Percentiles rank a stretch among this genome's conserved stretches.
Evolutionary conservation across 1,140 invertebrate species (phyloP).

Genomic region (Oryzaephilus surinamensis): DNA sequence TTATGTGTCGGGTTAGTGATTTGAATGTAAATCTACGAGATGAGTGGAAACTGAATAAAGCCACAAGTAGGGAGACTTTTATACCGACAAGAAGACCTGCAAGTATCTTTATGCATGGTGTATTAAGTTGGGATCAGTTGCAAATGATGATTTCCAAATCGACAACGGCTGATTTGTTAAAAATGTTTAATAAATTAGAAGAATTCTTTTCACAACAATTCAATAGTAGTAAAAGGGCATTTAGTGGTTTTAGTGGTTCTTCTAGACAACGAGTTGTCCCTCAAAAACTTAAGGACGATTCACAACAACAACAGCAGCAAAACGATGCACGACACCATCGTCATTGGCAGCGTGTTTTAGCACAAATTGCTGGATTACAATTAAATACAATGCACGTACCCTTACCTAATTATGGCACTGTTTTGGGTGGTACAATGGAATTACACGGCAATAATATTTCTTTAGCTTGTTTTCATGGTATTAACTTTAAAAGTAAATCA

Average conservation of each 20-base stretch:
- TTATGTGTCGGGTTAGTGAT: constrained; percentile 80
- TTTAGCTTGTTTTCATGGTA: constrained; percentile 93
- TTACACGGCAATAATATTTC: constrained; percentile 85
- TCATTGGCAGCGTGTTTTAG: constrained; percentile 80
- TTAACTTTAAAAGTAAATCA: constrained; percentile 93
- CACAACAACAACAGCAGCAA: constrained; percentile 1
- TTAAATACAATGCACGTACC: constrained; percentile 59
- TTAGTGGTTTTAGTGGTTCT: constrained; percentile 41
- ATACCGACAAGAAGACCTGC: constrained; percentile 61
- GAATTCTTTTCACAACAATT: constrained; percentile 96
- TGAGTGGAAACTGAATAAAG: constrained; percentile 57
- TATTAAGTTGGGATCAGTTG: constrained; percentile 87
- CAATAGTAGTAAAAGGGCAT: constrained; percentile 83
- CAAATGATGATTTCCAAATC: constrained; percentile 94
- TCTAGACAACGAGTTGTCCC: constrained; percentile 22
- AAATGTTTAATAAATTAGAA: constrained; percentile 93
- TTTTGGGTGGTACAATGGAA: constrained; percentile 88
- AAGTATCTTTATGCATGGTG: constrained; percentile 86
- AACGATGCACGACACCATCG: constrained; percentile 69
- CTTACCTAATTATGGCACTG: constrained; percentile 60
- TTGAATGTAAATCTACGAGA: constrained; percentile 70
- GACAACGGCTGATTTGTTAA: constrained; percentile 89
- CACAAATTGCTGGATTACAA: constrained; percentile 60
- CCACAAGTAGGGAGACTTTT: constrained; percentile 31
- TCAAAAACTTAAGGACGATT: constrained; percentile 24